Conservation (phyloP, 2,113 vertebrate genomes). For the Vombatus ursinus region DNA sequence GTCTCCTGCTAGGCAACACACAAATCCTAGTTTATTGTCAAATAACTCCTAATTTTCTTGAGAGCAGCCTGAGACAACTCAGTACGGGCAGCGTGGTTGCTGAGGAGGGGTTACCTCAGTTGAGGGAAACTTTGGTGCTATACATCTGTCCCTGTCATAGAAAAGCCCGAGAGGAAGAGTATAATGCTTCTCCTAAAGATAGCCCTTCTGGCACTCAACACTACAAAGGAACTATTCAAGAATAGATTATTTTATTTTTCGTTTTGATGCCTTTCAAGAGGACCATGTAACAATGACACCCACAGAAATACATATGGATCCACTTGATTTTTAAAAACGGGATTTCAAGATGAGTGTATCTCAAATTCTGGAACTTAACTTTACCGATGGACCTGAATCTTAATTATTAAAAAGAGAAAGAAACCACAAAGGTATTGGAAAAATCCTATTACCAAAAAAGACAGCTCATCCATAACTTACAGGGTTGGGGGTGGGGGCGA, state of each 20-base stretch:
- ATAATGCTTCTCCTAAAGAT: too few relatives aligned
- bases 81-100: background rate
- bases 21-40: background rate
- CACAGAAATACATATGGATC: background rate
- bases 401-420: slow-evolving; percentile 38
- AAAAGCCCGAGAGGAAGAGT: too few relatives aligned
- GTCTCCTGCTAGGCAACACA: background rate
- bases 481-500: background rate
- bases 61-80: background rate
- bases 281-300: background rate
- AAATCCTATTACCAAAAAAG: background rate
- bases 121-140: background rate
- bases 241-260: background rate
- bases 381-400: background rate
- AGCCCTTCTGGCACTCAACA: background rate
- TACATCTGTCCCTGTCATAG: background rate
- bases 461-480: background rate
- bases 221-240: background rate
- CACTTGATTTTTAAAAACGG: background rate
- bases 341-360: background rate
- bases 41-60: background rate
- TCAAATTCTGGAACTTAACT: background rate
- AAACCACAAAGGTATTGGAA: background rate
- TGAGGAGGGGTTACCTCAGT: background rate
- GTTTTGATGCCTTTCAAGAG: background rate